Evolutionary conservation across 2,888 invertebrate genomes (phyloP).

Genomic region (Dyspetes luteomarginatus): DNA sequence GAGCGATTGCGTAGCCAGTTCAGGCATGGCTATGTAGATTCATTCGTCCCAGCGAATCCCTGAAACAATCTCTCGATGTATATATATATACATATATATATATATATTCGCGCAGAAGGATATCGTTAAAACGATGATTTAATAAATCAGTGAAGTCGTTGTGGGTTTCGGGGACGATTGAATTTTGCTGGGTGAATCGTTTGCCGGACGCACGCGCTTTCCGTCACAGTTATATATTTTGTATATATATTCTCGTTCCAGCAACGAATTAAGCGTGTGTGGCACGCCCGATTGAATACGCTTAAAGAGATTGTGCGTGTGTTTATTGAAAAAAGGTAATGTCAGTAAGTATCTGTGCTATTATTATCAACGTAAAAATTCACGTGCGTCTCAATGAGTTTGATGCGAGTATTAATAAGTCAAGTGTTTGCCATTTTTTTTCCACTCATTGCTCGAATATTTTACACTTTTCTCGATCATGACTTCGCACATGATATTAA

Average conservation of each 20-base stretch:
- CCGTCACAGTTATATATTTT: not conserved
- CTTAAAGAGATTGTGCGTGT: conserved; percentile 31
- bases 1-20: conserved; percentile 76
- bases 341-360: too few species aligned
- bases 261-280: conserved; percentile 43
- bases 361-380: too few species aligned
- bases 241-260: conserved; percentile 13
- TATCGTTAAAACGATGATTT: conserved; percentile 63
- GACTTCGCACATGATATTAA: too few species aligned
- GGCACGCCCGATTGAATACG: conserved; percentile 21
- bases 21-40: conserved; percentile 62
- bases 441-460: too few species aligned
- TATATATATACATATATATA: conserved; percentile 5
- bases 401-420: too few species aligned
- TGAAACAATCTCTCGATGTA: conserved; percentile 51
- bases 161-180: conserved; percentile 62
- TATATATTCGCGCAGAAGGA: conserved; percentile 26
- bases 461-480: too few species aligned
- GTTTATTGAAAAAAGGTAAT: conserved; percentile 18
- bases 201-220: conserved; percentile 38
- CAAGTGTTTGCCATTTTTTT: too few species aligned
- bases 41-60: conserved; percentile 68
- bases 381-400: too few species aligned
- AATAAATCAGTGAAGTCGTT: conserved; percentile 72
- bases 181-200: conserved; percentile 57